Evolutionary conservation across 2,797 vertebrate genomes (phyloP).

Genomic region (Ataeniobius toweri): DNA sequence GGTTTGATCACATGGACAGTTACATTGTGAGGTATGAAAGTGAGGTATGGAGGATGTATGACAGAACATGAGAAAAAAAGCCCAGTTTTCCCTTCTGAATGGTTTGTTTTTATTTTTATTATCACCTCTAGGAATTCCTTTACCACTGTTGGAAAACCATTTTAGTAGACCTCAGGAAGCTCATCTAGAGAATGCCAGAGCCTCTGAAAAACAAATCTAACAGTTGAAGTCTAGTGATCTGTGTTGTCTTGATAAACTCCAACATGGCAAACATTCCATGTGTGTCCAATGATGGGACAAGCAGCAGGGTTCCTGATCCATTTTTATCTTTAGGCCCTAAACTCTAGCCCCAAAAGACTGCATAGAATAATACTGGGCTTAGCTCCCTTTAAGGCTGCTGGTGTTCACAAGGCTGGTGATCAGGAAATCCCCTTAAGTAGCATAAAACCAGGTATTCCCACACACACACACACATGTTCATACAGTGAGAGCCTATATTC

Average conservation of each 20-base stretch:
- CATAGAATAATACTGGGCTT: neutral
- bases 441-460: neutral
- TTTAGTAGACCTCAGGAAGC: no score
- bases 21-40: no score
- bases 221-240: neutral
- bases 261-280: no score
- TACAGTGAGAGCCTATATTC: constrained; percentile 1
- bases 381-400: neutral
- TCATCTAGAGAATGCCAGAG: neutral
- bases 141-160: no score
- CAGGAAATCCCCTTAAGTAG: neutral
- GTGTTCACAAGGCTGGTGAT: neutral
- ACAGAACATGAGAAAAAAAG: no score
- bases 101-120: no score
- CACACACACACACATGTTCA: neutral
- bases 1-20: no score
- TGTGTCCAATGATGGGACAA: neutral
- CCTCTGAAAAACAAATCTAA: neutral
- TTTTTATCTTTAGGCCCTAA: neutral
- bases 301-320: neutral
- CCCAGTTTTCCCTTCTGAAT: no score
- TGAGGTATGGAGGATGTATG: no score
- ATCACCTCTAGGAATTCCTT: no score
- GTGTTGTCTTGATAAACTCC: neutral
- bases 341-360: neutral